These are phyloP conservation scores for Danio tinwini DNA, from an alignment of 2,797 vertebrate species.

Conservation along the genomic window DNA sequence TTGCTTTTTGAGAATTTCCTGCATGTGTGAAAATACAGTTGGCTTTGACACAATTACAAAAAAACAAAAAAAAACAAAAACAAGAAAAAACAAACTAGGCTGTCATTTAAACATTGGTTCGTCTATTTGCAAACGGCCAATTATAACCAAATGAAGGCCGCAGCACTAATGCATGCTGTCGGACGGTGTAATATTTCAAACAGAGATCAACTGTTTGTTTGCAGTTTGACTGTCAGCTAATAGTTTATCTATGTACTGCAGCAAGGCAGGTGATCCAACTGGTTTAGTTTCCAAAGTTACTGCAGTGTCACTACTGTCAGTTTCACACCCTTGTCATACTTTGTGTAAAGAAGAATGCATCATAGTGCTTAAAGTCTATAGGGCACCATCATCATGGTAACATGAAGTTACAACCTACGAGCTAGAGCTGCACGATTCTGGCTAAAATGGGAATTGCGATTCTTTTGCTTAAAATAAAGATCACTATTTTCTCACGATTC, in stretches of 20 bases:
- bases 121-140: slow-evolving; percentile 11
- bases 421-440: no score
- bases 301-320: background rate
- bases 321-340: background rate
- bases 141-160: slow-evolving; percentile 27
- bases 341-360: background rate
- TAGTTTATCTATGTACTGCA: background rate
- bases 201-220: slow-evolving; percentile 3
- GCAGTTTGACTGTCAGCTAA: slow-evolving; percentile 6
- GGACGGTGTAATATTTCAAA: slow-evolving; percentile 1
- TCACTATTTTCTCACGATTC: no score
- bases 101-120: background rate
- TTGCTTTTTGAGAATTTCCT: no score
- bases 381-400: no score
- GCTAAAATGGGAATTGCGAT: no score
- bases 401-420: background rate
- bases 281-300: slow-evolving; percentile 13
- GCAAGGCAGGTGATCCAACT: background rate
- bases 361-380: background rate
- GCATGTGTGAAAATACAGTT: background rate
- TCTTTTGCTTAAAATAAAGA: no score
- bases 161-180: background rate
- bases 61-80: background rate
- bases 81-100: background rate
- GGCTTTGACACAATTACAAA: background rate